These are phyloP conservation scores for Aplysina aerophoba DNA, from an alignment of 37 sponge, comb jelly and placozoan species.

Conservation along the genomic window DNA sequence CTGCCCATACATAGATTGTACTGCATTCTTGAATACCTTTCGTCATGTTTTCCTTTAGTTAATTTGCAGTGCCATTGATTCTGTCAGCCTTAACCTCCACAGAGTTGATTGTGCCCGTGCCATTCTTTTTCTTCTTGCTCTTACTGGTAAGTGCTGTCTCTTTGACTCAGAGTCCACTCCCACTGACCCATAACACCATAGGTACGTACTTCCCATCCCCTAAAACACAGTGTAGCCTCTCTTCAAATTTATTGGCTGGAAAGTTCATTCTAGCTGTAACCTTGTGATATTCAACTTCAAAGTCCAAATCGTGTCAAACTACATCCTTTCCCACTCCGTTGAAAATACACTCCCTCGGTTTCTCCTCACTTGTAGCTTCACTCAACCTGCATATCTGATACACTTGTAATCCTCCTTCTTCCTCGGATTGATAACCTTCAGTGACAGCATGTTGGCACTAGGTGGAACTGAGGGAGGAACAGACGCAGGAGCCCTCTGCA, in stretches of 20 bases:
- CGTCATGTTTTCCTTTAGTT: background rate
- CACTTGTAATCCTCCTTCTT: too few species aligned
- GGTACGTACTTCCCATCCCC: constrained; percentile 5
- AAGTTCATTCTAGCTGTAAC: background rate
- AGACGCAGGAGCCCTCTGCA: too few species aligned
- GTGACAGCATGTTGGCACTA: too few species aligned
- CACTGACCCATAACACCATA: background rate
- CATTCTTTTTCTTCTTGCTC: background rate
- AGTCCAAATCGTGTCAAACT: background rate
- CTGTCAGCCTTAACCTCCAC: background rate
- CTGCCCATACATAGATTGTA: too few species aligned
- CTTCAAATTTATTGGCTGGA: background rate
- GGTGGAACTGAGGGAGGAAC: too few species aligned
- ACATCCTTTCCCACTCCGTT: too few species aligned
- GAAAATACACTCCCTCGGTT: too few species aligned
- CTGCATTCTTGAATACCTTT: background rate
- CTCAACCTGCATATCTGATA: too few species aligned
- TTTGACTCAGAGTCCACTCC: background rate
- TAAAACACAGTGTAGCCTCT: background rate
- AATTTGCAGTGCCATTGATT: background rate
- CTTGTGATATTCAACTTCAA: background rate
- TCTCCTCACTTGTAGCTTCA: too few species aligned
- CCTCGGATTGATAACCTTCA: too few species aligned
- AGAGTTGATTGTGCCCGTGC: background rate
- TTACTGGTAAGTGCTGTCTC: background rate